Base-by-base conservation (phyloP, 2,888 invertebrate species). In the Villa cingulata region DNA sequence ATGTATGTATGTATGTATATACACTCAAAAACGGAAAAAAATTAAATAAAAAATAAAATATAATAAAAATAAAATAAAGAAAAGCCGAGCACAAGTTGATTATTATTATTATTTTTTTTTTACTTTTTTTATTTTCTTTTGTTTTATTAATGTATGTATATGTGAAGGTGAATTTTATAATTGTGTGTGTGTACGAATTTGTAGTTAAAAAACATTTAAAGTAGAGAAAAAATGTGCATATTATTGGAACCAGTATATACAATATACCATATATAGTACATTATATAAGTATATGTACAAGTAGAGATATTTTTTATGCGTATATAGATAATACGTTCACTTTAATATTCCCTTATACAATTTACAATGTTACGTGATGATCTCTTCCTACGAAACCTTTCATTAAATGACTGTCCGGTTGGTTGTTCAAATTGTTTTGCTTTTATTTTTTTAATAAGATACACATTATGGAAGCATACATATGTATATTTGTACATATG, bases 361-460 rank as follows among this genome's bases (percentile, higher is more conserved):
- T n/a, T n/a, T n/a, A 37, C 19, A 36, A 44, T 43, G 40, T 48
- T 48, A 43, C 42, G 48, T 39, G 44, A 48, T 44, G 44, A 48
- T 48, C 48, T 48, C 39, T 44, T 48, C 43, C 40, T 48, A 23
- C 37, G 43, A 48, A 29, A 32, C 48, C 48, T 44, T 48, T 48
- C 44, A 48, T 48, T 48, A 48, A 48, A 36, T 37, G 48, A 43
- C 44, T 37, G 43, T 17, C 32, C n/a, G 27, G 32, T 38, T 9
- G 27, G 32, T 38, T 47, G 19, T 39, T 40, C 18, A 20, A 10
- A 27, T 46, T 40, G 18, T 42, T 36, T 46, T 16, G 23, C 9
- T 19, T 36, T 36, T 20, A 3, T 40, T 40, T 32, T 45, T 23
- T 23, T 6, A 23, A 23, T 23, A n/a, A n/a, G n/a, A n/a, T n/a